Evolutionary conservation across 2,113 vertebrate genomes (phyloP).

Genomic region (Ageneiosus marmoratus): DNA sequence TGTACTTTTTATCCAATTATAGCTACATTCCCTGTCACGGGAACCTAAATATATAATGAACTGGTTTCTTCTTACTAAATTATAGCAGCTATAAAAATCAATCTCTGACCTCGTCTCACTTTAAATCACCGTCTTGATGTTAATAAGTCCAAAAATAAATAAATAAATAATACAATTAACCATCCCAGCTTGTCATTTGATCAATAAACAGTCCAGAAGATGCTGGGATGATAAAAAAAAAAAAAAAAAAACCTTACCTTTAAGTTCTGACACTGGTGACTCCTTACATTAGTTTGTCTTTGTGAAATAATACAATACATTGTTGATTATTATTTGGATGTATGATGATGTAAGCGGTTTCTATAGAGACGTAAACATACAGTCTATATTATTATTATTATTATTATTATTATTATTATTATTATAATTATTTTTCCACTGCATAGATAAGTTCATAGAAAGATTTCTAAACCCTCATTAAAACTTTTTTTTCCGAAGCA

Average conservation of each 20-base stretch:
- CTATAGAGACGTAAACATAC: background rate
- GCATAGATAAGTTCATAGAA: slow-evolving; percentile 39
- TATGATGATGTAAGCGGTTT: background rate
- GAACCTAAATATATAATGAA: too few species aligned
- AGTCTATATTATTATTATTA: background rate
- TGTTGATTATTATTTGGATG: background rate
- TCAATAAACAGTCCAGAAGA: background rate
- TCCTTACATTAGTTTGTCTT: background rate
- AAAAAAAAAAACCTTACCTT: background rate
- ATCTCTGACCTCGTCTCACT: background rate
- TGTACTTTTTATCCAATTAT: too few species aligned
- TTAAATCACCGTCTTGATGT: background rate
- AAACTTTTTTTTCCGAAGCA: slow-evolving; percentile 60
- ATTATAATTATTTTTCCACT: background rate
- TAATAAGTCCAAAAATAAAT: too few species aligned
- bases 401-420: background rate
- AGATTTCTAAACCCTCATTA: slow-evolving; percentile 64
- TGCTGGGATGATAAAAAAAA: background rate
- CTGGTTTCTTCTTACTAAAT: too few species aligned
- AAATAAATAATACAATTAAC: too few species aligned
- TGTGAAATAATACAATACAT: background rate
- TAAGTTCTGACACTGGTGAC: background rate
- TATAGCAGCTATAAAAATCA: too few species aligned
- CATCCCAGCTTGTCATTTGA: background rate
- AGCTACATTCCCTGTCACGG: too few species aligned